Conservation (phyloP, 2,888 invertebrate species). For the Phymatocera aterrima region DNA sequence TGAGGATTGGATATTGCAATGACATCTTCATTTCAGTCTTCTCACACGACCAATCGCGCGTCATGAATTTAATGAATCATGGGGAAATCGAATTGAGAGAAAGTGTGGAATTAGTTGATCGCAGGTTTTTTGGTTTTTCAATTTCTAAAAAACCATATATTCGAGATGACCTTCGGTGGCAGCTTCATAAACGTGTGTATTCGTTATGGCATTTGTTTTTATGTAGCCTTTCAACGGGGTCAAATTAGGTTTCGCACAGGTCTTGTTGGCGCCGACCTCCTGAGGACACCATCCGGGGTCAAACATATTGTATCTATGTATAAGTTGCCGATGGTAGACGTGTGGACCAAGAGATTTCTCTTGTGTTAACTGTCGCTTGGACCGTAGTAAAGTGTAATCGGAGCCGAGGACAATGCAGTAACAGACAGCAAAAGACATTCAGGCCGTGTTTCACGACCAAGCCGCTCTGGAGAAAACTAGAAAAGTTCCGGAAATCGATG, state of each 20-base stretch:
- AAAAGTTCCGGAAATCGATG: neutral
- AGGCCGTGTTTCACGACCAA: neutral
- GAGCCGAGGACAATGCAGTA: conserved; percentile 45
- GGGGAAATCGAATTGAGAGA: neutral
- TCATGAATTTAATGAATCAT: too few relatives aligned
- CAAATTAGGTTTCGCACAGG: conserved; percentile 15
- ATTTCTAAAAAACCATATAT: neutral
- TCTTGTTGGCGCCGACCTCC: conserved; percentile 41
- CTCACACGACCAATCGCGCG: too few relatives aligned
- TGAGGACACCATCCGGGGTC: conserved; percentile 35
- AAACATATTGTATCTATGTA: conserved; percentile 10
- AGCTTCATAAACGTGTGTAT: neutral
- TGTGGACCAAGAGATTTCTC: conserved; percentile 23
- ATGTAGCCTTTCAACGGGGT: neutral
- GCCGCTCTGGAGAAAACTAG: neutral
- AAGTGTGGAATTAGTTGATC: neutral
- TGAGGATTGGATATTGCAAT: too few relatives aligned
- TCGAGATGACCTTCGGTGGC: neutral
- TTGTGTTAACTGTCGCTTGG: neutral
- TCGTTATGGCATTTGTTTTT: neutral
- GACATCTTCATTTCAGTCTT: too few relatives aligned
- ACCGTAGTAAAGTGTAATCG: conserved; percentile 59
- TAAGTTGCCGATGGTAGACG: conserved; percentile 28
- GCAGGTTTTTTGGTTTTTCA: neutral
- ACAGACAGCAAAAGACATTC: conserved; percentile 24